Percentiles rank a stretch among this genome's conserved stretches.
phyloP scores from a whole-genome alignment of 2,797 vertebrate genomes.

The Gallinago nigripennis region DNA sequence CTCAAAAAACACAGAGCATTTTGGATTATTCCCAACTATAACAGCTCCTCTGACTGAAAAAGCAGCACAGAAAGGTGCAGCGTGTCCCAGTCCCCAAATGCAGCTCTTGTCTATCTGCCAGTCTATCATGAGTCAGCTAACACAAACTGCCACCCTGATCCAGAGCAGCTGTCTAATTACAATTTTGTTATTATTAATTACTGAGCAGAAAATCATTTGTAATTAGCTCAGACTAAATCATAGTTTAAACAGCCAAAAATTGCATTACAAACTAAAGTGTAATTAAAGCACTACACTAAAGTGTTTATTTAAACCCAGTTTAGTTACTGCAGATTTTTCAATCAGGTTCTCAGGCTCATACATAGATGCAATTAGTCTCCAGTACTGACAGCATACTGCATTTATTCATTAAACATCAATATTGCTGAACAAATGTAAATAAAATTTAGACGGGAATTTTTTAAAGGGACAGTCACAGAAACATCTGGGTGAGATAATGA shows the following conservation, averaged over 20 bases:
- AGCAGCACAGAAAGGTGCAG: not conserved
- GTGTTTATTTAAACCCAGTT: conserved; percentile 96
- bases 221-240: conserved; percentile 97
- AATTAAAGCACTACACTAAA: conserved; percentile 97
- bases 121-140: conserved; percentile 85
- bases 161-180: conserved; percentile 93
- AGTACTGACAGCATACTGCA: conserved; percentile 80
- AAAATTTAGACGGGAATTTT: conserved; percentile 79
- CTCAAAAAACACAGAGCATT: not conserved
- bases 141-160: conserved; percentile 83
- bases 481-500: conserved; percentile 79
- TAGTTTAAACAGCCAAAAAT: conserved; percentile 89
- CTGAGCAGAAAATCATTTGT: conserved; percentile 92
- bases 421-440: conserved; percentile 83
- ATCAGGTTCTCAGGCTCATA: conserved; percentile 87
- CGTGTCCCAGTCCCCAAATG: not conserved
- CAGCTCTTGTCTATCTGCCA: conserved; percentile 74
- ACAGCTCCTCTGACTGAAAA: not conserved
- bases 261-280: conserved; percentile 90
- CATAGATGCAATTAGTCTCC: conserved; percentile 87
- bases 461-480: conserved; percentile 80
- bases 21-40: not conserved
- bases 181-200: conserved; percentile 98
- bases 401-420: conserved; percentile 85
- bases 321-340: conserved; percentile 88